These are phyloP conservation scores for Gambelia wislizenii DNA, from an alignment of 2,797 vertebrate species.

Conservation along the genomic window DNA sequence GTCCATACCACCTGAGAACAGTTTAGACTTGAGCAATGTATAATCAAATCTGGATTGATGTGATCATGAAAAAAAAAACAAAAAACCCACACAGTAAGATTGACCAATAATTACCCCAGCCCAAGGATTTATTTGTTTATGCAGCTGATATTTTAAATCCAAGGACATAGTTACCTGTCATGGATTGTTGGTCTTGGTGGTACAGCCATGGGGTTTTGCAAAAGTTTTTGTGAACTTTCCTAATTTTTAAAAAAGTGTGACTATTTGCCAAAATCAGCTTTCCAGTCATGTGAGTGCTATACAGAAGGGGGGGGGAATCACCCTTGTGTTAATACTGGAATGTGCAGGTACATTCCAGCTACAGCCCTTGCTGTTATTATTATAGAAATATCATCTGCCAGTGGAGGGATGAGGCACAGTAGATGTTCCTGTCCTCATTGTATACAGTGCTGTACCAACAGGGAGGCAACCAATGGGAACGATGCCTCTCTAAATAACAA, in stretches of 20 bases:
- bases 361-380: too few relatives aligned
- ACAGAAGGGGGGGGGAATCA: neutral
- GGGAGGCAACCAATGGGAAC: neutral
- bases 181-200: neutral
- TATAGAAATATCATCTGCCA: neutral
- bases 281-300: neutral
- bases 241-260: neutral
- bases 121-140: neutral
- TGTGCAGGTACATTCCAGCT: too few relatives aligned
- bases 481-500: neutral
- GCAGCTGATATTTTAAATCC: neutral
- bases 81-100: too few relatives aligned
- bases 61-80: conserved; percentile 13
- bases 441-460: neutral
- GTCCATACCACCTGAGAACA: conserved; percentile 19
- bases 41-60: conserved; percentile 43
- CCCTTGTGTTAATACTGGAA: too few relatives aligned
- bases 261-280: too few relatives aligned
- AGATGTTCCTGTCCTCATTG: neutral
- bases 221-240: neutral
- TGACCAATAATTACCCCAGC: conserved; percentile 48
- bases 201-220: neutral
- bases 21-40: conserved; percentile 39
- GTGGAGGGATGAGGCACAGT: neutral
- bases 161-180: neutral